A percentile compares a stretch with the other conserved stretches of the same genome.
These are phyloP conservation scores for Maylandia zebra DNA, from an alignment of 2,113 vertebrate species.

Conservation along the genomic window DNA sequence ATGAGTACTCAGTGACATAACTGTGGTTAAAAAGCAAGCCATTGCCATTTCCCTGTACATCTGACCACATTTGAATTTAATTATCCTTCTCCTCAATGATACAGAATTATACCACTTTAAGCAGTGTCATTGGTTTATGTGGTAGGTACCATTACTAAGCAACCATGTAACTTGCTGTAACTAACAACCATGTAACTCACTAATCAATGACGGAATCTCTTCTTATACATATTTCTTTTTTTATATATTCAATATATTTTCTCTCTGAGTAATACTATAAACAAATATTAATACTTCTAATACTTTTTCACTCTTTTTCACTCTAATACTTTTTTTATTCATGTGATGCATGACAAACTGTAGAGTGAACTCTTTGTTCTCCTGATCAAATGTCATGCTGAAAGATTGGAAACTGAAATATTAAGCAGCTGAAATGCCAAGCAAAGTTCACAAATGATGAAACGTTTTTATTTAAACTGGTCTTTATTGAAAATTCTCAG, in stretches of 20 bases:
- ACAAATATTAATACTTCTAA: background rate
- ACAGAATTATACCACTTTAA: background rate
- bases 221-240: background rate
- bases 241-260: background rate
- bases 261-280: background rate
- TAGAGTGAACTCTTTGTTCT: background rate
- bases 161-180: background rate
- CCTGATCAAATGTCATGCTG: background rate
- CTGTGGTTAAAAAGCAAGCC: background rate
- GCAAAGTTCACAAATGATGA: background rate
- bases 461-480: background rate
- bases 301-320: background rate
- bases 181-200: background rate
- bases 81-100: background rate
- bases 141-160: background rate
- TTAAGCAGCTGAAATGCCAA: background rate
- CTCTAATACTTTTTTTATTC: background rate
- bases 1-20: background rate
- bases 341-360: background rate
- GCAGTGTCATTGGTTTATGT: background rate
- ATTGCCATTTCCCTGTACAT: background rate
- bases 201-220: background rate
- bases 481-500: constrained; percentile 4
- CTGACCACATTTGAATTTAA: background rate
- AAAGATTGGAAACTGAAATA: background rate